Percentiles rank a stretch among this genome's conserved stretches.
These are phyloP conservation scores for Suricata suricatta DNA, from an alignment of 2,113 vertebrate genomes.

Conservation along the genomic window DNA sequence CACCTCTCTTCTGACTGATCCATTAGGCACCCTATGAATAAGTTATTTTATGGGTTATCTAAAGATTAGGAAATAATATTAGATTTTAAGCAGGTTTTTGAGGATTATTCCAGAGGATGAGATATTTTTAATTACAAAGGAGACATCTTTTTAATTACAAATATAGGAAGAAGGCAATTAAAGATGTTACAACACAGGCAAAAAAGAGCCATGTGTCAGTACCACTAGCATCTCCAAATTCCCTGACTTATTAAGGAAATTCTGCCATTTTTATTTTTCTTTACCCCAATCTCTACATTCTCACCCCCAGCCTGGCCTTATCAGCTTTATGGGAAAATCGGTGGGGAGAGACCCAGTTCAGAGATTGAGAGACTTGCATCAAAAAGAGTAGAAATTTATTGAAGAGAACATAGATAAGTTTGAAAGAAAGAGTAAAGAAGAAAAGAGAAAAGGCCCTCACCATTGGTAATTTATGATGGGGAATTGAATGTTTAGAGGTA, in stretches of 20 bases:
- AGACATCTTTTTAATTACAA: neutral
- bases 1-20: neutral
- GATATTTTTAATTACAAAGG: neutral
- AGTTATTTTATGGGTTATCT: neutral
- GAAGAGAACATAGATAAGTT: neutral
- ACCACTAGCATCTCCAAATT: neutral
- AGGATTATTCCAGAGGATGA: neutral
- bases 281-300: neutral
- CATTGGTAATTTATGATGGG: neutral
- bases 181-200: neutral
- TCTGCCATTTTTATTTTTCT: neutral
- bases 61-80: neutral
- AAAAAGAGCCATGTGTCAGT: neutral
- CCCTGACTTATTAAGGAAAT: neutral
- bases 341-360: neutral
- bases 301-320: neutral
- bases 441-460: neutral
- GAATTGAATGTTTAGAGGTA: neutral
- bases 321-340: neutral
- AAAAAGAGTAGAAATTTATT: neutral
- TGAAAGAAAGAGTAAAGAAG: neutral
- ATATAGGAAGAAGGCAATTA: neutral
- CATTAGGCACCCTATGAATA: neutral
- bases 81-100: neutral
- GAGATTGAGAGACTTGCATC: neutral